phyloP scores from a whole-genome alignment of 2,888 invertebrate species.

The Phortica okadai region DNA sequence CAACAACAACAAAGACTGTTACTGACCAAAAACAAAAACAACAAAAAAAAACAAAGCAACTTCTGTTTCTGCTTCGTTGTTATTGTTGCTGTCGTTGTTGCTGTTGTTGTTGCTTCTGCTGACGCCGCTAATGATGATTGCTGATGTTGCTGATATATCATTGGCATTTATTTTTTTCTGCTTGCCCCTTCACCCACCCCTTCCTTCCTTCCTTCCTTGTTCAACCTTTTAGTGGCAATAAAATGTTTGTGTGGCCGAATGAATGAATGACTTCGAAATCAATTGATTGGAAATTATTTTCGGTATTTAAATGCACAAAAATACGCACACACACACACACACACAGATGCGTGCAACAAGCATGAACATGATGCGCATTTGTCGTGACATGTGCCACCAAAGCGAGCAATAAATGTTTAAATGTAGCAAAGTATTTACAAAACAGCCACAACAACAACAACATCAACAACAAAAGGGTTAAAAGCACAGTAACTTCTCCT shows the following conservation, averaged over 20 bases:
- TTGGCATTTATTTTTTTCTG: not conserved
- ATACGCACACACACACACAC: slow-evolving; percentile 40
- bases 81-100: slow-evolving; percentile 35
- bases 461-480: slow-evolving; percentile 16
- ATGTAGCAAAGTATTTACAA: not conserved
- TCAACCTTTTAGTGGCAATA: not conserved
- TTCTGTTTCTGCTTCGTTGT: slow-evolving; percentile 20
- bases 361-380: not conserved
- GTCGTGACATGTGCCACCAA: too few species aligned
- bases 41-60: slow-evolving; percentile 5
- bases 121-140: slow-evolving; percentile 8
- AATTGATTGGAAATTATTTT: slow-evolving; percentile 68
- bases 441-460: not conserved
- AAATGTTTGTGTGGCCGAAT: slow-evolving; percentile 4
- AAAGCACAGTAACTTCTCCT: slow-evolving; percentile 15
- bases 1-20: slow-evolving; percentile 40
- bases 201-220: too few species aligned
- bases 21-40: slow-evolving; percentile 33
- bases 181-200: not conserved
- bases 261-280: slow-evolving; percentile 52
- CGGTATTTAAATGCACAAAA: slow-evolving; percentile 45
- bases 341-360: not conserved
- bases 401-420: slow-evolving; percentile 2
- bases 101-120: slow-evolving; percentile 40
- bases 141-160: slow-evolving; percentile 17